Evolutionary conservation across 2,113 vertebrate species (phyloP).

Genomic region (Myotis lucifugus): DNA sequence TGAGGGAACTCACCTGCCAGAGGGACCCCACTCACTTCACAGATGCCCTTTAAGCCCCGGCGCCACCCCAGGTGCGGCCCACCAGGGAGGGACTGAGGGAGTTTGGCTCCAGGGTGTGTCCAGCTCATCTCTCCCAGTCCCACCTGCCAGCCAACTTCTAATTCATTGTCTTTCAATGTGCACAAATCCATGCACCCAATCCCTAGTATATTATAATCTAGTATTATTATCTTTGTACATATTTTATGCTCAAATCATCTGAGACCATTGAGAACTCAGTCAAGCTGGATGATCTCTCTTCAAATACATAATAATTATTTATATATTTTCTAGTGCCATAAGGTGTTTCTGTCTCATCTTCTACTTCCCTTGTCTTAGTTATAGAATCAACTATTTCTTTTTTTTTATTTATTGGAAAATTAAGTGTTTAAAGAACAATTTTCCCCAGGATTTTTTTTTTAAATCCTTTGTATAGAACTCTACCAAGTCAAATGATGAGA

Average conservation of each 20-base stretch:
- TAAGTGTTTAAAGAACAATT: not conserved
- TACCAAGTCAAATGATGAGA: not conserved
- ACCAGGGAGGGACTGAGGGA: too few species aligned
- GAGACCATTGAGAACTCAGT: fast-evolving
- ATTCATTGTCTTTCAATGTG: too few species aligned
- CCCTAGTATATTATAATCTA: not conserved
- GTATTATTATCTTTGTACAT: not conserved
- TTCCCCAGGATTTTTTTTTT: not conserved
- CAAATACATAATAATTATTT: not conserved
- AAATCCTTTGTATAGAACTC: not conserved
- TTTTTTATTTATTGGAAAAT: not conserved
- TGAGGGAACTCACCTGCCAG: too few species aligned
- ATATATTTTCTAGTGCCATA: not conserved
- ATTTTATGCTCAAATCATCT: not conserved
- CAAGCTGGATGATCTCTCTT: not conserved
- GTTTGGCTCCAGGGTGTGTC: too few species aligned
- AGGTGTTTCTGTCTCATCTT: not conserved
- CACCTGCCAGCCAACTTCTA: too few species aligned
- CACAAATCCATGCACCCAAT: too few species aligned
- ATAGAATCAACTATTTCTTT: not conserved
- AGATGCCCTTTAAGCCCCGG: too few species aligned
- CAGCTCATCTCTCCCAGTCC: too few species aligned
- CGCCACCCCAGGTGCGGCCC: too few species aligned
- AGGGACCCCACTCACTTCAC: too few species aligned
- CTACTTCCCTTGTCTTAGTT: not conserved